phyloP scores from a whole-genome alignment of 2,797 vertebrate genomes.

The Pitangus sulphuratus region DNA sequence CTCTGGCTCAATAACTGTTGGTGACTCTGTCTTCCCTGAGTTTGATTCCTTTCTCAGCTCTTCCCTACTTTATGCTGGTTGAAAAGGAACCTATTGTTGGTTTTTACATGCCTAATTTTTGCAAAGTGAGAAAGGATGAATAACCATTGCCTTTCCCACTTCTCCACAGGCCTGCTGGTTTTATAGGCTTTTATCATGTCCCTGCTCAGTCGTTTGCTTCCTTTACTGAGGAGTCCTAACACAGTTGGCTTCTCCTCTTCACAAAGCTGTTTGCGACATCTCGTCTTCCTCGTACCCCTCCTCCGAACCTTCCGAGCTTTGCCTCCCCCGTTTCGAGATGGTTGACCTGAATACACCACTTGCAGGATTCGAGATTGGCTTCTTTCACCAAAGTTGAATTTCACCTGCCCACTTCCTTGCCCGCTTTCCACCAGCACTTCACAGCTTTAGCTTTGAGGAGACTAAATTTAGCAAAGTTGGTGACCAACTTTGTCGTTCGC shows the following conservation, averaged over 20 bases:
- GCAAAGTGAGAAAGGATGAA: background rate
- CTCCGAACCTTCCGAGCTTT: background rate
- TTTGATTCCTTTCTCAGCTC: background rate
- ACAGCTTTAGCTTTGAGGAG: slow-evolving; percentile 14
- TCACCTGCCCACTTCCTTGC: slow-evolving; percentile 62
- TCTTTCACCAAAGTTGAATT: slow-evolving; percentile 21
- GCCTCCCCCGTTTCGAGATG: background rate
- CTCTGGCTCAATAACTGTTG: background rate
- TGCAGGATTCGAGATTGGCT: background rate
- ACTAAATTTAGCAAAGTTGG: slow-evolving; percentile 24
- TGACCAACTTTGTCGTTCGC: slow-evolving; percentile 19
- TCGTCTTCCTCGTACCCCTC: background rate
- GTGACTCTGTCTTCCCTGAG: background rate
- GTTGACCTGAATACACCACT: slow-evolving; percentile 42
- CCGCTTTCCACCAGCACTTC: background rate
- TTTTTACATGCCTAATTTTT: background rate
- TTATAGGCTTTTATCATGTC: background rate
- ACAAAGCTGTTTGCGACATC: background rate
- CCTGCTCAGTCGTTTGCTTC: background rate
- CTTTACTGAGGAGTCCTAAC: background rate
- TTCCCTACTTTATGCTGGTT: background rate
- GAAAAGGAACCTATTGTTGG: background rate
- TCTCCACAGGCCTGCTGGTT: background rate
- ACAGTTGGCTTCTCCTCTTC: background rate
- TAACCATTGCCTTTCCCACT: background rate